These are phyloP conservation scores for Macrophya annulata DNA, from an alignment of 2,888 invertebrate species.

Conservation along the genomic window DNA sequence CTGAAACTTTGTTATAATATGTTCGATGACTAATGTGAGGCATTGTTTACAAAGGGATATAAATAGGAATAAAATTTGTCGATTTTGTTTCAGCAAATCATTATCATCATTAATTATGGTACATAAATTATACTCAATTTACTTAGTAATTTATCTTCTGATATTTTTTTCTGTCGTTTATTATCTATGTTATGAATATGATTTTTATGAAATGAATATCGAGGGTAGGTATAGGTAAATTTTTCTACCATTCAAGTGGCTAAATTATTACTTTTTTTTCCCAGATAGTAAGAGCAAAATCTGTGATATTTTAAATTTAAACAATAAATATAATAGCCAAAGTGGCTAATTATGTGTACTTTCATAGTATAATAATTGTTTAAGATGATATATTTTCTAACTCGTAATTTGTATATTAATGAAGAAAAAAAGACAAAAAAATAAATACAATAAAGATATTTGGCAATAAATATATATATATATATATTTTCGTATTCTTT, in stretches of 20 bases:
- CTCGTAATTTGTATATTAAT: conserved; percentile 52
- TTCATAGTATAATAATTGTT: conserved; percentile 31
- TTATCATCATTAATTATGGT: conserved; percentile 5
- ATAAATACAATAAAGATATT: conserved; percentile 40
- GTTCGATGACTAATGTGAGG: not conserved
- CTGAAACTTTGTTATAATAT: not conserved
- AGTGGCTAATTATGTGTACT: conserved; percentile 1
- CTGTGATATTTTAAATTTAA: conserved; percentile 56
- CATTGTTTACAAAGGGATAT: not conserved
- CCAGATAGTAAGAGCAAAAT: conserved; percentile 34
- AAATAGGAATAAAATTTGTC: not conserved
- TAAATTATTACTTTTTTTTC: not conserved
- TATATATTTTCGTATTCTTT: conserved; percentile 54
- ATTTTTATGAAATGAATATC: not conserved
- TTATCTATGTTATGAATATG: conserved; percentile 34
- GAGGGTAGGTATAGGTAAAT: not conserved
- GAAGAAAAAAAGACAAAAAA: conserved; percentile 1
- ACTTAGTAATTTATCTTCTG: conserved; percentile 21
- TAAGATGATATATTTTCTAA: conserved; percentile 56
- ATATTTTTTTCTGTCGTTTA: conserved; percentile 1
- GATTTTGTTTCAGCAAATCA: not conserved
- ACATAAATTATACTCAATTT: conserved; percentile 18
- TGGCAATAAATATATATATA: conserved; percentile 58
- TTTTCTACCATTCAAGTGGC: not conserved
- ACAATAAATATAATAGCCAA: conserved; percentile 16